phyloP scores from a whole-genome alignment of 2,888 invertebrate species.

The Alloscopus bannaensis region DNA sequence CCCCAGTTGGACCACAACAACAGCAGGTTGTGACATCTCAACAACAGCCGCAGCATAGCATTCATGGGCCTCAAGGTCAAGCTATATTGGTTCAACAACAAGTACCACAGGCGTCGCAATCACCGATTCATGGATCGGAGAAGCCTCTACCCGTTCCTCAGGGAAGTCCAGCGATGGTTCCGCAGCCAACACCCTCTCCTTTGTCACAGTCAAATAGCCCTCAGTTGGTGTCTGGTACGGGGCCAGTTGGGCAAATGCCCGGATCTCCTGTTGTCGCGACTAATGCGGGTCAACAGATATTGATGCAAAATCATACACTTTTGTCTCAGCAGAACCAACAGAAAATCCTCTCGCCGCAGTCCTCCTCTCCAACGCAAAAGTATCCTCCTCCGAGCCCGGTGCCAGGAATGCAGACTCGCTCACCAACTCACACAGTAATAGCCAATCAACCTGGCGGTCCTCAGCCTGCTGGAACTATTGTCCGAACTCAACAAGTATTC shows the following conservation, averaged over 20 bases:
- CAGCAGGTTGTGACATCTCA: conserved; percentile 9
- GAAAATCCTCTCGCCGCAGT: conserved; percentile 51
- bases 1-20: conserved; percentile 22
- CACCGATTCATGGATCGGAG: conserved; percentile 22
- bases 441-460: conserved; percentile 62
- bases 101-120: conserved; percentile 33
- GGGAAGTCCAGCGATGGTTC: conserved; percentile 38
- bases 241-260: conserved; percentile 40
- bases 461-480: conserved; percentile 56
- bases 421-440: conserved; percentile 66
- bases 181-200: conserved; percentile 28
- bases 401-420: conserved; percentile 57
- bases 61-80: conserved; percentile 40
- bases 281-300: conserved; percentile 23
- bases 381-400: conserved; percentile 64
- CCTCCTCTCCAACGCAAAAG: conserved; percentile 54
- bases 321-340: conserved; percentile 46
- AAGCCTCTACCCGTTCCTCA: conserved; percentile 33
- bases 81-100: conserved; percentile 43
- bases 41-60: conserved; percentile 48
- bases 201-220: conserved; percentile 38
- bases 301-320: conserved; percentile 31
- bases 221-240: conserved; percentile 23
- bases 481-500: conserved; percentile 71
- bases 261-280: conserved; percentile 39